Base-by-base conservation (phyloP, 2,113 vertebrate genomes). In the Sceloporus tristichus region DNA sequence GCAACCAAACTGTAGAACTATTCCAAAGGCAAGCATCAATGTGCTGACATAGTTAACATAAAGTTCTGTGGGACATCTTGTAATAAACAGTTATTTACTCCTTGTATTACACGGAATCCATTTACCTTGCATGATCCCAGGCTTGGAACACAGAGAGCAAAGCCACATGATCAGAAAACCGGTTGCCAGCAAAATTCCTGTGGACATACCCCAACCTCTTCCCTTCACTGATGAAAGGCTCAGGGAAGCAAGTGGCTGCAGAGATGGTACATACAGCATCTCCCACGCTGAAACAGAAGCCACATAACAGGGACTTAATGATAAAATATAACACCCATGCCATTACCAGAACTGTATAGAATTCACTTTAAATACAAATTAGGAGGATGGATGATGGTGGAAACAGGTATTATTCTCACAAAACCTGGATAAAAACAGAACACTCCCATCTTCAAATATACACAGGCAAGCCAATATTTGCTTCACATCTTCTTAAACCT, bases 181-280 rank as follows among this genome's bases (percentile, higher is more conserved):
- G 96, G 7, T 88, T 97, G 74, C 99, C 99, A 5, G 98, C 94
- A 90, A 99, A 99, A 96, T 99, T 99, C 27, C 99, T 97, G 42
- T 99, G 98, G 29, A 99, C 94, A 0, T 98, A 99, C 27, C 98
- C 98, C 79, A 99, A 95, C 0, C 99, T 97, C 48, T 98, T 98
- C 11, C 99, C 98, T 92, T 99, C 99, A 6, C 7, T 99, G 97
- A 99, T 95, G 93, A 99, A 99, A 0, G 99, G 98, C 91, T 99
- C 98, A 0, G 97, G 98, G 94, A 99, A 99, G 82, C 98, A 99
- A 76, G 98, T 96, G 34, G 98, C 98, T 0, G 98, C 98, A 1
- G 98, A 98, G 91, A 99, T 98, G 89, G 98, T 99, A 94, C 98
- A 99, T 40, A 99, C 86, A 3, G 98, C 99, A 90, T 99, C 98